A percentile compares a stretch with the other conserved stretches of the same genome.
Evolutionary conservation across 2,888 invertebrate genomes (phyloP).

Genomic region (Hypsopygia costalis): DNA sequence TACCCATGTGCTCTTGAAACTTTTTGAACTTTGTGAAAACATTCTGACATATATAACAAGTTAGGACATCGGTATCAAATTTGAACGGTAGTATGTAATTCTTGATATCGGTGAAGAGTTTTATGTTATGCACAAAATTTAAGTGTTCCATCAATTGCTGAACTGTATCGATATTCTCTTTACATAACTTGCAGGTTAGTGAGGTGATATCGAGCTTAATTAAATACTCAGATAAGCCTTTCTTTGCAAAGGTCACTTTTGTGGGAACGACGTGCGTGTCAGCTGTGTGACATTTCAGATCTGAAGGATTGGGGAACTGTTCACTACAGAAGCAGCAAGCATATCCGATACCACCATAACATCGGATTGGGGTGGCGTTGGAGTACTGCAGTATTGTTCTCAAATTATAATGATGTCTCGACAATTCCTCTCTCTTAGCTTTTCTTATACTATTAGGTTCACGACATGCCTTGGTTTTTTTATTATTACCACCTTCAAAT

Average conservation of each 20-base stretch:
- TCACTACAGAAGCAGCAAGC: conserved; percentile 33
- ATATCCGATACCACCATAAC: conserved; percentile 29
- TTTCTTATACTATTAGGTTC: conserved; percentile 1
- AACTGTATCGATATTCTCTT: conserved; percentile 19
- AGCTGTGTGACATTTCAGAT: conserved; percentile 34
- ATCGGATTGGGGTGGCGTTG: conserved; percentile 40
- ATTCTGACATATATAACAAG: conserved; percentile 37
- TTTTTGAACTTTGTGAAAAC: conserved; percentile 39
- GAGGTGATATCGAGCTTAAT: conserved; percentile 15
- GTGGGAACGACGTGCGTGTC: conserved; percentile 19
- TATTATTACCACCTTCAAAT: not conserved
- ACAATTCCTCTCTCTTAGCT: conserved; percentile 4
- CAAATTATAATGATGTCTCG: conserved; percentile 19
- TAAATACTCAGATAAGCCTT: conserved; percentile 18
- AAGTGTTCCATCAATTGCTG: conserved; percentile 36
- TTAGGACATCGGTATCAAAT: conserved; percentile 31
- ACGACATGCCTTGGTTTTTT: not conserved
- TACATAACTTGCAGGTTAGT: conserved; percentile 20
- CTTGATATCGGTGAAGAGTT: conserved; percentile 29
- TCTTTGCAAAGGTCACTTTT: conserved; percentile 7
- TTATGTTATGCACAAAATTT: conserved; percentile 27
- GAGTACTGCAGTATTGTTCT: conserved; percentile 27
- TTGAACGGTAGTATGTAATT: conserved; percentile 44
- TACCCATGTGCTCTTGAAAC: conserved; percentile 45
- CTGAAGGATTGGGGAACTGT: conserved; percentile 25